phyloP scores from a whole-genome alignment of 1,140 invertebrate genomes.

The Diorhabda carinulata region DNA sequence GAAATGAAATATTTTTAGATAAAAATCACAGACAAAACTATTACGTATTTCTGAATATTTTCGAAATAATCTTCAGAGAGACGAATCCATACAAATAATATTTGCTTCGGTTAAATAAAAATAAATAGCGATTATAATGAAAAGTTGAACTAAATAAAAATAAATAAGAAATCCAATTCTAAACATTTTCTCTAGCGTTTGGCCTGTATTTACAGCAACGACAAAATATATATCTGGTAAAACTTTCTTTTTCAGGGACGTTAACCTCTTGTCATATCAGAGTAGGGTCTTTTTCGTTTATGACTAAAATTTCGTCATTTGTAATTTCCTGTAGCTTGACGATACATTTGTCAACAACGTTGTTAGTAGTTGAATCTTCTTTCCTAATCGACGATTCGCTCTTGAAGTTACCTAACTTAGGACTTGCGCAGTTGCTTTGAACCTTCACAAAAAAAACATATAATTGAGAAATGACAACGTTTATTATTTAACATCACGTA shows the following conservation, averaged over 20 bases:
- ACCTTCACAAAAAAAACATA: slow-evolving; percentile 11
- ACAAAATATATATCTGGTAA: slow-evolving; percentile 46
- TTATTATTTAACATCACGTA: not conserved
- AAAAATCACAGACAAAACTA: no score
- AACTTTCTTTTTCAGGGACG: slow-evolving; percentile 40
- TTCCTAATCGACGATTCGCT: slow-evolving; percentile 16
- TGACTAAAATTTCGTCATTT: slow-evolving; percentile 21
- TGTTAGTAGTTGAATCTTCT: slow-evolving; percentile 5
- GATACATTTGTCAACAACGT: slow-evolving; percentile 25
- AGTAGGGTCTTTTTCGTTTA: slow-evolving; percentile 28
- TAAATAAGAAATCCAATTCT: slow-evolving; percentile 34
- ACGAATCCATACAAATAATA: no score
- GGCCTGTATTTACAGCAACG: slow-evolving; percentile 47
- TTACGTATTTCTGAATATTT: no score
- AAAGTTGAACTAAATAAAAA: slow-evolving; percentile 25
- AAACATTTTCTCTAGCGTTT: slow-evolving; percentile 43
- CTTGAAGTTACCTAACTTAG: slow-evolving; percentile 21
- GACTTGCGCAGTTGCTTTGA: slow-evolving; percentile 37
- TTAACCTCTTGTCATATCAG: slow-evolving; percentile 45
- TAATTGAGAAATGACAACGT: not conserved
- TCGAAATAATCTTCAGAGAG: no score
- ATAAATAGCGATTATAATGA: not conserved
- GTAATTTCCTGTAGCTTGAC: slow-evolving; percentile 26
- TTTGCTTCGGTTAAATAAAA: no score
- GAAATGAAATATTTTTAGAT: no score